Evolutionary conservation across 2,888 invertebrate species (phyloP).

Genomic region (Amblyteles armatorius): DNA sequence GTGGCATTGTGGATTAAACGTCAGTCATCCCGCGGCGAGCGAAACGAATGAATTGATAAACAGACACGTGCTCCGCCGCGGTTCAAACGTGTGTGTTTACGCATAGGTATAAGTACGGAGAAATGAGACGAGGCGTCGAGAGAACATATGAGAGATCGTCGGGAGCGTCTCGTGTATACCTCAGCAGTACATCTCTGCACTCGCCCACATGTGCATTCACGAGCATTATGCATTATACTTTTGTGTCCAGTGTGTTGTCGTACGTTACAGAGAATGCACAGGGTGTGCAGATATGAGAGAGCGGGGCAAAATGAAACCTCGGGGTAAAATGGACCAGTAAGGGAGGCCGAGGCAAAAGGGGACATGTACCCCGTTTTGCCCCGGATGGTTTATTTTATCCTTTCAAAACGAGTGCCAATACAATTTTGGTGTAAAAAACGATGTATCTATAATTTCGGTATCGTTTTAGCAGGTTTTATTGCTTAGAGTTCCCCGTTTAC

Average conservation of each 20-base stretch:
- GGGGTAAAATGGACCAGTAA: no score
- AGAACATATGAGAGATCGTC: constrained; percentile 19
- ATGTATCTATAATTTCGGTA: no score
- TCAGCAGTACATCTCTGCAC: not conserved
- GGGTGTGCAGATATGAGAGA: no score
- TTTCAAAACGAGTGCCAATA: no score
- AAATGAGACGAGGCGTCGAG: constrained; percentile 1
- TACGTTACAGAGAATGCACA: not conserved
- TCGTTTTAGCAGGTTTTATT: no score
- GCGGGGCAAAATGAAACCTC: no score
- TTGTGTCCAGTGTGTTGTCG: constrained; percentile 3
- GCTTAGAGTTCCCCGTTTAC: no score
- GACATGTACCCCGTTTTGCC: no score
- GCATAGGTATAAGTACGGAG: not conserved
- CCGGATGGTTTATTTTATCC: no score
- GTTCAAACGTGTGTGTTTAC: constrained; percentile 27
- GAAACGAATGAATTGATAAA: constrained; percentile 66
- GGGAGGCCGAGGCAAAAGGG: no score
- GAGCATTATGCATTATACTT: constrained; percentile 39
- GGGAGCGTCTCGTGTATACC: constrained; percentile 8
- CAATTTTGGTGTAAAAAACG: no score
- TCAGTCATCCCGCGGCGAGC: constrained; percentile 59
- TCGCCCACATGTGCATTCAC: constrained; percentile 30
- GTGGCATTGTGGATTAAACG: constrained; percentile 64
- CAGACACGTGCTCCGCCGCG: constrained; percentile 36